Percentiles rank a stretch among this genome's conserved stretches.
These are phyloP conservation scores for Tridacna crocea DNA, from an alignment of 2,888 invertebrate species.

Conservation along the genomic window DNA sequence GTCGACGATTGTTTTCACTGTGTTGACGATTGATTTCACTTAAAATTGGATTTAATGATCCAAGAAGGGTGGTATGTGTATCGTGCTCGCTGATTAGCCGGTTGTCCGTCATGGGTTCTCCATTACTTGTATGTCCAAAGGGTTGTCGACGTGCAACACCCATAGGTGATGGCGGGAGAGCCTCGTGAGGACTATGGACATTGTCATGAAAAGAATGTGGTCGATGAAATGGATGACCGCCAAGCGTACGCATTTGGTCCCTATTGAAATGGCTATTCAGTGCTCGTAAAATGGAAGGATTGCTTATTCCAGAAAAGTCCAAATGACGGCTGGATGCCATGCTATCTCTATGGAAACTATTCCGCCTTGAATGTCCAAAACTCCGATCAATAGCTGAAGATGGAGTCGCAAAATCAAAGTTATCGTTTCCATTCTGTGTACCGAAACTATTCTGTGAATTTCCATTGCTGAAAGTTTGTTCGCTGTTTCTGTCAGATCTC, in stretches of 20 bases:
- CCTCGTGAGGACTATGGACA: not conserved
- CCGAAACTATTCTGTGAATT: not conserved
- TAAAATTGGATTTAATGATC: conserved; percentile 18
- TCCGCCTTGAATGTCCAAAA: not conserved
- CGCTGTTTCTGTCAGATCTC: not conserved
- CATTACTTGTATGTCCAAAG: not conserved
- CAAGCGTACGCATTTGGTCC: not conserved
- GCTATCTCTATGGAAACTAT: too few relatives aligned
- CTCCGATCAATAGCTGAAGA: conserved; percentile 1
- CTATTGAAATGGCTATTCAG: conserved; percentile 2
- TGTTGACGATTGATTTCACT: conserved; percentile 15
- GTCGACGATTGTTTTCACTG: not conserved
- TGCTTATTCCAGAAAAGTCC: conserved; percentile 10
- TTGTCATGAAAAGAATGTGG: not conserved
- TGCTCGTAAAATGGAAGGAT: not conserved
- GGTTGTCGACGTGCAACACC: not conserved
- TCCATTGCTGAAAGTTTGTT: not conserved
- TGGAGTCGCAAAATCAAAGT: not conserved
- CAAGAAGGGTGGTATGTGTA: conserved; percentile 3
- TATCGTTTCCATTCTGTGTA: not conserved
- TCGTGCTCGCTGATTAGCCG: not conserved
- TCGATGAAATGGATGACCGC: not conserved
- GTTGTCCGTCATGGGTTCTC: not conserved
- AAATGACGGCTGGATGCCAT: not conserved
- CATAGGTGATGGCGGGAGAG: not conserved